A percentile compares a stretch with the other conserved stretches of the same genome.
Conservation (phyloP, 2,888 invertebrate genomes). For the Ormia ochracea region DNA sequence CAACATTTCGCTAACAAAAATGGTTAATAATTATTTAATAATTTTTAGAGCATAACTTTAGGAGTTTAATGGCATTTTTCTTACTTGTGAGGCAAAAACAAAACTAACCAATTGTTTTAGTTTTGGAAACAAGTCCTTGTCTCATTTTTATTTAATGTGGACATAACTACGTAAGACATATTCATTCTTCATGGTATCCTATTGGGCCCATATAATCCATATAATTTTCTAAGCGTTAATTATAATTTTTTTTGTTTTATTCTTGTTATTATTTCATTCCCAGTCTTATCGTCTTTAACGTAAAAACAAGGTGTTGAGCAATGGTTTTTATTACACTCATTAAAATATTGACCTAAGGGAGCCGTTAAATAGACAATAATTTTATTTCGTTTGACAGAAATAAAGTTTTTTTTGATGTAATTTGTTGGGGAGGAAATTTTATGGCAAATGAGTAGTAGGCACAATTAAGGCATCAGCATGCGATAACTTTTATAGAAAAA, state of each 20-base stretch:
- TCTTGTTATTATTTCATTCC: not conserved
- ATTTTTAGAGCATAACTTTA: constrained; percentile 11
- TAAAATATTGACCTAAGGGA: constrained; percentile 54
- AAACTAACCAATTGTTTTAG: constrained; percentile 38
- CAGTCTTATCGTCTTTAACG: not conserved
- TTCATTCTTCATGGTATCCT: not conserved
- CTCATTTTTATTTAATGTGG: not conserved
- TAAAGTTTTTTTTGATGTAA: constrained; percentile 30
- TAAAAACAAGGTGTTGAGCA: constrained; percentile 55
- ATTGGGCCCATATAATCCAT: not conserved
- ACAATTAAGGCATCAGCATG: no score
- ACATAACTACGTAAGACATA: not conserved
- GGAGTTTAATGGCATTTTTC: constrained; percentile 20
- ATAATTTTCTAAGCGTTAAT: no score
- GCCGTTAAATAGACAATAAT: constrained; percentile 50
- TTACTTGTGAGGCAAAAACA: constrained; percentile 2
- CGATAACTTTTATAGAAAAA: no score
- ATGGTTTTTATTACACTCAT: constrained; percentile 51
- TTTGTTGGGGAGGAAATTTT: constrained; percentile 39
- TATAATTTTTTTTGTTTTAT: constrained; percentile 26
- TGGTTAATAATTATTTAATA: constrained; percentile 2
- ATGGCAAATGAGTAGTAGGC: no score
- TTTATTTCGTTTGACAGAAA: constrained; percentile 27
- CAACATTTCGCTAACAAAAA: not conserved
- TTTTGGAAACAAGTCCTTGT: not conserved